Conservation (phyloP, 2,797 vertebrate species). For the Sternarchorhynchus goeldii region DNA sequence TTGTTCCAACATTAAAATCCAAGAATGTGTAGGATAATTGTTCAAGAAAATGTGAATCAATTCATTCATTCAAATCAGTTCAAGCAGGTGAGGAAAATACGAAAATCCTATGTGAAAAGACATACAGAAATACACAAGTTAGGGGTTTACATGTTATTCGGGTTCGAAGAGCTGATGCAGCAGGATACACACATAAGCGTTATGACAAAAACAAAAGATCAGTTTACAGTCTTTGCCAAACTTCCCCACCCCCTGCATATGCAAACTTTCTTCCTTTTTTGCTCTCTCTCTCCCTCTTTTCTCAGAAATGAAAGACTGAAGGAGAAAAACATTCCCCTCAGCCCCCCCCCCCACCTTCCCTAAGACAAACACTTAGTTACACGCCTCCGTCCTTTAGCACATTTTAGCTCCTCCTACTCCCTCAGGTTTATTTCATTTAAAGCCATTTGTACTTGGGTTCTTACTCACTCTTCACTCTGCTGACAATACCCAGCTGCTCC, state of each 20-base stretch:
- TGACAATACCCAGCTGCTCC: slow-evolving; percentile 69
- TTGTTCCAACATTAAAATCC: no score
- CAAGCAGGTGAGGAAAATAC: no score
- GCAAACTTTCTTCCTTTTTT: slow-evolving; percentile 28
- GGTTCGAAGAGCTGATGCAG: slow-evolving; percentile 5
- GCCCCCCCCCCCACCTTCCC: no score
- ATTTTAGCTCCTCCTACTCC: slow-evolving; percentile 55
- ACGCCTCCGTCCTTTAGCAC: slow-evolving; percentile 38
- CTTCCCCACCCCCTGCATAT: slow-evolving; percentile 20
- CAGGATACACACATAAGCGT: slow-evolving; percentile 23
- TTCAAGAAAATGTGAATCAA: no score
- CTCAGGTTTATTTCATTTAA: slow-evolving; percentile 59
- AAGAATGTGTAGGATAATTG: no score
- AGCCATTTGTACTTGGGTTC: slow-evolving; percentile 56
- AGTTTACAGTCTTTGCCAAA: slow-evolving; percentile 10
- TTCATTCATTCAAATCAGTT: no score
- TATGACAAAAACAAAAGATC: slow-evolving; percentile 28
- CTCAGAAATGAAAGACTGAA: slow-evolving; percentile 11
- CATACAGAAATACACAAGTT: background rate
- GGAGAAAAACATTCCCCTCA: slow-evolving; percentile 13
- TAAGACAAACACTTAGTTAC: slow-evolving; percentile 20
- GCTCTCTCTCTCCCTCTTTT: slow-evolving; percentile 19
- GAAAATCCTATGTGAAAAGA: background rate
- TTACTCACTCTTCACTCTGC: slow-evolving; percentile 48
- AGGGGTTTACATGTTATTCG: background rate